Evolutionary conservation across 2,888 invertebrate genomes (phyloP), one percentile per base, ranked within the genome.

Genomic region (Cybosia mesomella): DNA sequence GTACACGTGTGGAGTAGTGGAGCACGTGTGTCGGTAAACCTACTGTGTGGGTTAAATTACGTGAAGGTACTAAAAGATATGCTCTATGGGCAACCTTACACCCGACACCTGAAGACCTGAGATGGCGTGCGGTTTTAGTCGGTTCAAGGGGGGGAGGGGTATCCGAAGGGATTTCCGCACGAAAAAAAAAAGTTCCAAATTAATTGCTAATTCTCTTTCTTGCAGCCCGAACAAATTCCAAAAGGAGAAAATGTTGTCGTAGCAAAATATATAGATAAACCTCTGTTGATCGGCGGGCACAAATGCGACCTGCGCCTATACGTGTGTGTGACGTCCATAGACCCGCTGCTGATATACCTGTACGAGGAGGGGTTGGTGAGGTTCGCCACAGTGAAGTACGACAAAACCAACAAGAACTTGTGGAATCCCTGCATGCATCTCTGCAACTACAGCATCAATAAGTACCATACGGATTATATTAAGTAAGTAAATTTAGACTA

Each of bases 401-500:
- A 99, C 86, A 96, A 98, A 84, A 98, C 97, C 80, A 97, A 98
- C 81, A 98, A 98, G 88, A 98, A 98, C 85, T 96, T 99, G 18
- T 99, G 98, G 97, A 98, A 98, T 91, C 98, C 98, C 0, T 99
- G 98, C 92, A 99, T 99, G 97, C 99, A 99, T 92, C 96, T 99
- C 21, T 99, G 99, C 87, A 99, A 99, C 93, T 99, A 99, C 92
- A 99, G 98, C 93, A 98, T 99, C 87, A 99, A 99, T 92, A 99
- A 99, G 92, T 98, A 98, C 88, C 99, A 98, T 91, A 97, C 98
- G 69, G 98, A 98, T 93, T 99, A 99, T 91, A 97, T 99, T 84
- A 98, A 98, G 97, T 98, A 93, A 96, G 97, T 95, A 15, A n/a
- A n/a, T n/a, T n/a, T n/a, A n/a, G n/a, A n/a, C n/a, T n/a, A n/a